phyloP scores from a whole-genome alignment of 2,113 vertebrate genomes.

The Onychorhynchus coronatus region DNA sequence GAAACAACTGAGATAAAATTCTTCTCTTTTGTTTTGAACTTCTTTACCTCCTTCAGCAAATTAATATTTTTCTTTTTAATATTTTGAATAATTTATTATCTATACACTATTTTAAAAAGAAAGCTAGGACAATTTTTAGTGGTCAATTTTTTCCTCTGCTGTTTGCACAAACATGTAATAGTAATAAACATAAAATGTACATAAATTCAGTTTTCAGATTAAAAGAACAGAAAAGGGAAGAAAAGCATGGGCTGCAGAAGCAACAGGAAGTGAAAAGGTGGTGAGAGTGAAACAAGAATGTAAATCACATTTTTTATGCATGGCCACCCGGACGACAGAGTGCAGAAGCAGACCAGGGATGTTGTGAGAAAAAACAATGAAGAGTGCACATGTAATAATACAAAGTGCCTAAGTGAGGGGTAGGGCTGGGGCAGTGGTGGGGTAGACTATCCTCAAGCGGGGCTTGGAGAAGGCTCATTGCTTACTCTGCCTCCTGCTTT shows the following conservation, averaged over 20 bases:
- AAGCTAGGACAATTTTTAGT: not conserved
- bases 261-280: slow-evolving; percentile 80
- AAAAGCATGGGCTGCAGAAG: slow-evolving; percentile 81
- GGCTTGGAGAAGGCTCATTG: not conserved
- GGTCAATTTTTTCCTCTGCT: not conserved
- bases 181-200: not conserved
- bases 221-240: slow-evolving; percentile 70
- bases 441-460: slow-evolving; percentile 49
- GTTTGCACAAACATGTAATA: not conserved
- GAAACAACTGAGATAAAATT: not conserved
- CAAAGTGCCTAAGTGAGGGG: slow-evolving; percentile 75
- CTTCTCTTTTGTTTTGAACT: not conserved
- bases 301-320: slow-evolving; percentile 89
- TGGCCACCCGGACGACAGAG: slow-evolving; percentile 88
- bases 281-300: slow-evolving; percentile 78
- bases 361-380: slow-evolving; percentile 94
- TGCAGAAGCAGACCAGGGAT: slow-evolving; percentile 69
- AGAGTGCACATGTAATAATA: slow-evolving; percentile 86
- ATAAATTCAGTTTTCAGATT: not conserved
- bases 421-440: not conserved
- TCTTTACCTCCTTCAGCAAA: not conserved
- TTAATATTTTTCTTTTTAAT: not conserved
- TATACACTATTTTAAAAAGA: not conserved
- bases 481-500: slow-evolving; percentile 7
- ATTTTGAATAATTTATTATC: not conserved